Base-by-base conservation (phyloP, 2,797 vertebrate species). In the Cyprinodon diabolis region DNA sequence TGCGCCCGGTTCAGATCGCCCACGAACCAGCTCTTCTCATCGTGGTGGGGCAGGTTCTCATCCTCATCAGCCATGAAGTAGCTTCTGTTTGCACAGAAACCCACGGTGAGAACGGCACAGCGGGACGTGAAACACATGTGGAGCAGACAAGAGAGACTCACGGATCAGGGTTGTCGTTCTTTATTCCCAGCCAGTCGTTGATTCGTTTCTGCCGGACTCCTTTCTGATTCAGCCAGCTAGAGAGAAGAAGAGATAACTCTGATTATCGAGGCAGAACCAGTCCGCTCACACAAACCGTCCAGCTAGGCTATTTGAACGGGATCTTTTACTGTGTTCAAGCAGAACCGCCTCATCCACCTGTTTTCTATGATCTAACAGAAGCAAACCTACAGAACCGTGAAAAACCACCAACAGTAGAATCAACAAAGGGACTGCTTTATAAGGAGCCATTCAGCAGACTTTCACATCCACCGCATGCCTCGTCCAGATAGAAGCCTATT, bases 21-120 rank as follows among this genome's bases (percentile, higher is more conserved):
- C 4, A 97, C 97, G 83, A 99, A 99, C 98, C 98, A 99, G 86
- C 96, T 97, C 91, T 97, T 98, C 94, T 99, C 96, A 40, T 98
- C 96, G 2, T 95, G 95, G 89, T 99, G 98, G 43, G 98, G 97
- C 83, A 98, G 79, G 83, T 95, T 97, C 90, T 98, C 97, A 19
- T 98, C 97, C 78, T 98, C 97, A 87, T 98, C 97, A 25, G 86
- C 97, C 77, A 96, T 93, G 84, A 96, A 97, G 89, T 96, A 98
- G 10, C 94, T 89, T 81, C 97, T 98, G 91, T 17, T 71, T 21
- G 2, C 40, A 74, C 55, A 72, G 0, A 19, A 12, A 68, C 23
- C 25, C 25, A 63, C 19, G 37, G 10, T 66, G 6, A 76, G 52
- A 55, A 45, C 71, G 17, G n/a, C 15, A 1, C 15, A 60, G 6